These are phyloP conservation scores for Monochamus alternatus DNA, from an alignment of 2,888 invertebrate species.

Conservation along the genomic window DNA sequence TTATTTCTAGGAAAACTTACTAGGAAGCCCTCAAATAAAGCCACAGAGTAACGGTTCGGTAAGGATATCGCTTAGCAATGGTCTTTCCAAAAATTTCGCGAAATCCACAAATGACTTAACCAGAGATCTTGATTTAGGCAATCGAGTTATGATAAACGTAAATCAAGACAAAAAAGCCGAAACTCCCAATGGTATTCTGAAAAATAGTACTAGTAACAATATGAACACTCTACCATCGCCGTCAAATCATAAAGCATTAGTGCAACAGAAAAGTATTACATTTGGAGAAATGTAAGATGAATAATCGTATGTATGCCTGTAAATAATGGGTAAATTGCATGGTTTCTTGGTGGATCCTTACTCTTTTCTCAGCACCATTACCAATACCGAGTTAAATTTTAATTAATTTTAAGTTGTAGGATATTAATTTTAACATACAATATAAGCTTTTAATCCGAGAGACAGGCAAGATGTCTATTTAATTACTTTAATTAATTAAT, in stretches of 20 bases:
- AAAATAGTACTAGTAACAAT: constrained; percentile 67
- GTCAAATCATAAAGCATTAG: constrained; percentile 62
- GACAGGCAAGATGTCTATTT: too few species aligned
- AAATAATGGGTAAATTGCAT: constrained; percentile 14
- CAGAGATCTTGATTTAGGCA: constrained; percentile 56
- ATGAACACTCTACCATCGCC: constrained; percentile 47
- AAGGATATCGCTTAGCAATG: constrained; percentile 66
- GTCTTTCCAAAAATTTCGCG: constrained; percentile 63
- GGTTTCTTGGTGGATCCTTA: constrained; percentile 14
- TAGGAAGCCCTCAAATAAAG: constrained; percentile 64
- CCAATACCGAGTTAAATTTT: constrained; percentile 4
- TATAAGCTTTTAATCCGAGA: not conserved
- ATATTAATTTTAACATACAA: not conserved
- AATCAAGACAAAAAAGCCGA: constrained; percentile 63
- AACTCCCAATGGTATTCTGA: constrained; percentile 72
- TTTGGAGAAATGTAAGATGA: constrained; percentile 71
- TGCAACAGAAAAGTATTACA: constrained; percentile 71
- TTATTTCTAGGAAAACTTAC: constrained; percentile 66
- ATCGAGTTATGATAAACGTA: constrained; percentile 67
- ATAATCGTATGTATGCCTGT: constrained; percentile 5
- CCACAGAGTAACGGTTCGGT: constrained; percentile 68
- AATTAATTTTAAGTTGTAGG: not conserved
- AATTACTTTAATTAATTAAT: too few species aligned
- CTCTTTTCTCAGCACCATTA: not conserved
- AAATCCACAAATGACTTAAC: constrained; percentile 66